Conservation (phyloP, 2,888 invertebrate species). For the Nemurella pictetii region DNA sequence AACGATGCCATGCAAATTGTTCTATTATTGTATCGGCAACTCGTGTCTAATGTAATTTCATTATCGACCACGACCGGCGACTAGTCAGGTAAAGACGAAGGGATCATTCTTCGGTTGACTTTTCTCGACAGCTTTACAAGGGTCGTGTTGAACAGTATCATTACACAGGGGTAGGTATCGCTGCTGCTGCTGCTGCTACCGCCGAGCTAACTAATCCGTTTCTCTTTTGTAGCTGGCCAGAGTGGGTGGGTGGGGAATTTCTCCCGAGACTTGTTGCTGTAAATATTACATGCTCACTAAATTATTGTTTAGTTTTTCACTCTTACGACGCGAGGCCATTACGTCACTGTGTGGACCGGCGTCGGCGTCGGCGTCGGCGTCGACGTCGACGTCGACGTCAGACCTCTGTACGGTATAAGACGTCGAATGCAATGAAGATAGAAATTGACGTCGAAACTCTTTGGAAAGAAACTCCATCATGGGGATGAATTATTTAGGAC, state of each 20-base stretch:
- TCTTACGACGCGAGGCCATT: background rate
- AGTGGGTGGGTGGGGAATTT: background rate
- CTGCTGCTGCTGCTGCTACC: too few relatives aligned
- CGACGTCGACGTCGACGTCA: background rate
- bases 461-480: background rate
- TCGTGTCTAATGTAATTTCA: background rate
- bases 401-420: background rate
- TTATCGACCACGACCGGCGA: background rate
- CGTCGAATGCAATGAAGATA: background rate
- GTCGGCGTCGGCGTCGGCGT: background rate
- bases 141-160: background rate
- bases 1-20: background rate
- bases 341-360: background rate
- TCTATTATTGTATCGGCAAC: background rate
- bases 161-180: background rate
- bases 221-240: background rate
- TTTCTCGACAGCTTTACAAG: background rate
- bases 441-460: background rate
- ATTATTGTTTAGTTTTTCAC: conserved; percentile 6
- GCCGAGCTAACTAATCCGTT: background rate
- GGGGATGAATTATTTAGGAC: background rate
- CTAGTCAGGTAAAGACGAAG: background rate
- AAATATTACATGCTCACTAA: conserved; percentile 17
- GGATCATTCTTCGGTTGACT: background rate
- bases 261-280: background rate